Evolutionary conservation across 92 coral and sea anemone genomes (phyloP).

Genomic region (Desmophyllum pertusum): DNA sequence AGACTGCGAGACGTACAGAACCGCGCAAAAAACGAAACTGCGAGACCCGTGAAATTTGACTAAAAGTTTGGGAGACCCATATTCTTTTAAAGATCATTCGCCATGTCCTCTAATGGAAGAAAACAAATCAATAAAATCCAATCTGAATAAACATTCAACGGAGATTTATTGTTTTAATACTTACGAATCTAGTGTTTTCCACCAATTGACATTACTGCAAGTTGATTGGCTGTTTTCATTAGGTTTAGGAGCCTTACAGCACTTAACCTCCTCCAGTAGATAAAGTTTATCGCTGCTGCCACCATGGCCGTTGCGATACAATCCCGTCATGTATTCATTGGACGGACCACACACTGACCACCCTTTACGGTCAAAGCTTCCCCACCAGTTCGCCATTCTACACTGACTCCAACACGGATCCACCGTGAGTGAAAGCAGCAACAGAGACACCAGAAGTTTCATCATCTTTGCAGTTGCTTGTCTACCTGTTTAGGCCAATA

Average conservation of each 20-base stretch:
- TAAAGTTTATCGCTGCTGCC: neutral
- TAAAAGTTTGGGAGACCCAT: too few species aligned
- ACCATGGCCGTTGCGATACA: neutral
- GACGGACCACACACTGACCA: constrained; percentile 15
- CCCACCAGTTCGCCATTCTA: constrained; percentile 33
- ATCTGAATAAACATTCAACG: too few species aligned
- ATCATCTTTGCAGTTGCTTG: neutral
- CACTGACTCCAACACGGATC: constrained; percentile 16
- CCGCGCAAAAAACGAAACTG: too few species aligned
- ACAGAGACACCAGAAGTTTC: constrained; percentile 7
- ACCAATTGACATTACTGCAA: constrained; percentile 9
- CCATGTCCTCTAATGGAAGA: too few species aligned
- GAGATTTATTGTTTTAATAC: neutral
- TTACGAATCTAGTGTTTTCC: constrained; percentile 9
- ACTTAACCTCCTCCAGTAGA: constrained; percentile 20
- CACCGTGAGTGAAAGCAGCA: neutral
- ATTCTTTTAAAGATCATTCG: too few species aligned
- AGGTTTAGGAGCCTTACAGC: constrained; percentile 11
- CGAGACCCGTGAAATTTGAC: too few species aligned
- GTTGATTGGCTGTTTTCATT: neutral
- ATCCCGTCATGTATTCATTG: constrained; percentile 15
- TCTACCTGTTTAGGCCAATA: neutral
- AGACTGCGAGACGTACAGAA: too few species aligned
- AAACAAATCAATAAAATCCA: too few species aligned
- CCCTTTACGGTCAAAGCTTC: neutral